Percentiles rank a stretch among this genome's conserved stretches.
phyloP scores from a whole-genome alignment of 2,888 invertebrate genomes.

The Eristalis pertinax region DNA sequence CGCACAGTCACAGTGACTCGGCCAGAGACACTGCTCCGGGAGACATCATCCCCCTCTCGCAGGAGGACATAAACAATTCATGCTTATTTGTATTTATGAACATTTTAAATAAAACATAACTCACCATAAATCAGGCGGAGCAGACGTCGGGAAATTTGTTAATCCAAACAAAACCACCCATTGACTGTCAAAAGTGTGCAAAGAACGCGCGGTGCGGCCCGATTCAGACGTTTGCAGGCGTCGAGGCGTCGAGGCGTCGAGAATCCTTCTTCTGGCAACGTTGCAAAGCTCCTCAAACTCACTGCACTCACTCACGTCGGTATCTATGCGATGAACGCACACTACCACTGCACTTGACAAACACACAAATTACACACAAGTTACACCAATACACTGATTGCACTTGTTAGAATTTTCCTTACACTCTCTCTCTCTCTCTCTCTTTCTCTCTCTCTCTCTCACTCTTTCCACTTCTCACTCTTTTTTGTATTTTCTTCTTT shows the following conservation, averaged over 20 bases:
- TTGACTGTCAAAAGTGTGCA: conserved; percentile 33
- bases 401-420: conserved; percentile 67
- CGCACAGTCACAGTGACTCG: not conserved
- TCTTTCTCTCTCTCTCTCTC: conserved; percentile 25
- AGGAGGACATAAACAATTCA: not conserved
- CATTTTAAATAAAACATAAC: conserved; percentile 27
- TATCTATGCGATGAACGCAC: conserved; percentile 30
- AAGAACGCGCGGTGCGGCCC: not conserved
- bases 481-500: not conserved
- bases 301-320: conserved; percentile 27
- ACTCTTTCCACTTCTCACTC: not conserved
- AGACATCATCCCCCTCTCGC: not conserved
- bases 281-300: conserved; percentile 62
- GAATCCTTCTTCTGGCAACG: conserved; percentile 59
- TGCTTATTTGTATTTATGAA: not conserved
- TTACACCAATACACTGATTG: conserved; percentile 61
- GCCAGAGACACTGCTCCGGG: not conserved
- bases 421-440: conserved; percentile 26
- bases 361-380: conserved; percentile 49
- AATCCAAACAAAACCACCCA: conserved; percentile 56
- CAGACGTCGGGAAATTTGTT: conserved; percentile 22
- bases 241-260: conserved; percentile 22
- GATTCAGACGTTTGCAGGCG: not conserved
- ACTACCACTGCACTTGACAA: conserved; percentile 47
- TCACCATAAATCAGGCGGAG: conserved; percentile 25